Evolutionary conservation across 2,888 invertebrate species (phyloP).

Genomic region (Aphidoletes aphidimyza): DNA sequence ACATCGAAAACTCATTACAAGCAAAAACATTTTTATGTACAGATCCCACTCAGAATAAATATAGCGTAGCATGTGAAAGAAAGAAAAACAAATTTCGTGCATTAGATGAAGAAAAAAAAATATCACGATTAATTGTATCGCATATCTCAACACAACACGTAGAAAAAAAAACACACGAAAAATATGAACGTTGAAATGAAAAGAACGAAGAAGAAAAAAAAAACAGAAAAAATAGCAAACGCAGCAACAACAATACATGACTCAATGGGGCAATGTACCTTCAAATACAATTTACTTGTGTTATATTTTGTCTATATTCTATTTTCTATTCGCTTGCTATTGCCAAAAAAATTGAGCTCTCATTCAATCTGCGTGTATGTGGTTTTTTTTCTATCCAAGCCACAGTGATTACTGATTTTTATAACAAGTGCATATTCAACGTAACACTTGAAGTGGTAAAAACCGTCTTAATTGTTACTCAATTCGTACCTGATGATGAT

Average conservation of each 20-base stretch:
- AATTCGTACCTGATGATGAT: too few species aligned
- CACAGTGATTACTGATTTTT: neutral
- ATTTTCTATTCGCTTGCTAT: neutral
- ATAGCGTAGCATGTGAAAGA: neutral
- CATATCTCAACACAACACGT: neutral
- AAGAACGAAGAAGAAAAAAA: neutral
- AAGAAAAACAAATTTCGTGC: neutral
- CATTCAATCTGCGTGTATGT: neutral
- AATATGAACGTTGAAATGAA: conserved; percentile 18
- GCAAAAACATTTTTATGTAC: neutral
- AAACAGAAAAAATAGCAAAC: neutral
- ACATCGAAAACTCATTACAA: neutral
- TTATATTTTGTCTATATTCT: neutral
- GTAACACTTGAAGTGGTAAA: too few species aligned
- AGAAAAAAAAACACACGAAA: neutral
- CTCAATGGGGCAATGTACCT: conserved; percentile 53
- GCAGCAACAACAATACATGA: neutral
- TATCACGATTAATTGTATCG: conserved; percentile 28
- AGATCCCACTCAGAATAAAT: conserved; percentile 3
- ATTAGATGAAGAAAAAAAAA: conserved; percentile 2
- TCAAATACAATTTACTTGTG: conserved; percentile 2
- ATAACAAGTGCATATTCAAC: neutral
- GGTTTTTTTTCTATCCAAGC: neutral
- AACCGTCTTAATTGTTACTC: too few species aligned
- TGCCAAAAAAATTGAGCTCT: conserved; percentile 34